Conservation (phyloP, 2,113 vertebrate species). For the Oncorhynchus keta region DNA sequence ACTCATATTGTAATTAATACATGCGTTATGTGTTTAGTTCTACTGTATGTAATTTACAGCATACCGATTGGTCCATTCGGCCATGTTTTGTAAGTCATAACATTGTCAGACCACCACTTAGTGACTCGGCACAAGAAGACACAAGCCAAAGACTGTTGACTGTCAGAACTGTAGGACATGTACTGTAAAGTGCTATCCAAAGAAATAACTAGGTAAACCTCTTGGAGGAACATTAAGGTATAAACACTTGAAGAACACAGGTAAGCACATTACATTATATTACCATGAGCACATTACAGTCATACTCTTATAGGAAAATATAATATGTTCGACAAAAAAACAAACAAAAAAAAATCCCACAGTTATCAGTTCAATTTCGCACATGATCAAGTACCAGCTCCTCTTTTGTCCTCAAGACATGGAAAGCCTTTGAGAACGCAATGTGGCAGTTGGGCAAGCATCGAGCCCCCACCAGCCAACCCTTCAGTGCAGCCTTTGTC, state of each 20-base stretch:
- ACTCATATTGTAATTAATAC: not conserved
- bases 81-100: conserved; percentile 1
- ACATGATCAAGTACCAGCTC: not conserved
- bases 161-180: not conserved
- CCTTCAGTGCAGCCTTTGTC: conserved; percentile 16
- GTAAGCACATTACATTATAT: not conserved
- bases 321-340: not conserved
- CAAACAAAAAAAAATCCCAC: not conserved
- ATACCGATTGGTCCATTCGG: not conserved
- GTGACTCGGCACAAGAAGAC: not conserved
- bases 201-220: not conserved
- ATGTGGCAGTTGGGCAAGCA: not conserved
- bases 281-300: not conserved
- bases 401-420: not conserved
- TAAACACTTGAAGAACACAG: not conserved
- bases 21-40: not conserved
- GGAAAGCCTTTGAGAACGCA: not conserved
- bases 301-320: too few relatives aligned
- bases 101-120: not conserved
- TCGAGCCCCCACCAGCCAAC: not conserved
- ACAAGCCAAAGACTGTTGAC: not conserved
- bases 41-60: not conserved
- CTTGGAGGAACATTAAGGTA: not conserved
- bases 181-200: not conserved
- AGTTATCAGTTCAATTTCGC: not conserved